Conservation (phyloP, 2,888 invertebrate genomes). For the Agonopterix heracliana region DNA sequence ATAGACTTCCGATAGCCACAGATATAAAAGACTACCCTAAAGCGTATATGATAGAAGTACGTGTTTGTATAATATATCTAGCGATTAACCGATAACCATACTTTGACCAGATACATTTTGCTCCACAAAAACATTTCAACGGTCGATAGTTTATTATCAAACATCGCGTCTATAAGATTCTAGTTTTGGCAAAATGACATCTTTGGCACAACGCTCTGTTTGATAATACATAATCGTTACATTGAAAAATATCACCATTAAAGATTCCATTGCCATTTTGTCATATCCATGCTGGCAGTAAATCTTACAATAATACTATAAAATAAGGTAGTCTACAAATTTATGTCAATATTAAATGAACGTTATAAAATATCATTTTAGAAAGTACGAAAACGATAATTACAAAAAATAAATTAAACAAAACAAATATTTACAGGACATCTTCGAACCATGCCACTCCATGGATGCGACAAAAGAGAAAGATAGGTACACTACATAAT, state of each 20-base stretch:
- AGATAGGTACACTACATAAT: conserved; percentile 6
- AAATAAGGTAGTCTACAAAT: conserved; percentile 27
- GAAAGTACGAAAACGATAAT: conserved; percentile 13
- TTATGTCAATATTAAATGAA: conserved; percentile 13
- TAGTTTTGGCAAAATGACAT: conserved; percentile 6
- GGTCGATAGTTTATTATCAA: conserved; percentile 16
- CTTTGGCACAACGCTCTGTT: conserved; percentile 26
- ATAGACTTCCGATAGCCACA: conserved; percentile 34
- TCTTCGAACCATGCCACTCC: conserved; percentile 30
- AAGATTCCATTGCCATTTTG: conserved; percentile 27
- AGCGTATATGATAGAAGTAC: conserved; percentile 54
- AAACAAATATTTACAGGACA: conserved; percentile 50
- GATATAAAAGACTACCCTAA: conserved; percentile 54
- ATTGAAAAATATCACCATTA: conserved; percentile 58
- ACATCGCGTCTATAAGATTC: conserved; percentile 14
- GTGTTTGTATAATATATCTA: conserved; percentile 46
- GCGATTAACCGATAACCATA: conserved; percentile 51
- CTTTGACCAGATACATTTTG: conserved; percentile 54
- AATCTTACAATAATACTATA: conserved; percentile 25
- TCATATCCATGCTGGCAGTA: conserved; percentile 37
- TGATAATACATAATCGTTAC: conserved; percentile 29
- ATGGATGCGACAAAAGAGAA: conserved; percentile 34
- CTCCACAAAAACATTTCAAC: conserved; percentile 29
- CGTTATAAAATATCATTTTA: background rate
- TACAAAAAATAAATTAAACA: conserved; percentile 39